phyloP scores from a whole-genome alignment of 2,113 vertebrate species.

The Platichthys stellatus region DNA sequence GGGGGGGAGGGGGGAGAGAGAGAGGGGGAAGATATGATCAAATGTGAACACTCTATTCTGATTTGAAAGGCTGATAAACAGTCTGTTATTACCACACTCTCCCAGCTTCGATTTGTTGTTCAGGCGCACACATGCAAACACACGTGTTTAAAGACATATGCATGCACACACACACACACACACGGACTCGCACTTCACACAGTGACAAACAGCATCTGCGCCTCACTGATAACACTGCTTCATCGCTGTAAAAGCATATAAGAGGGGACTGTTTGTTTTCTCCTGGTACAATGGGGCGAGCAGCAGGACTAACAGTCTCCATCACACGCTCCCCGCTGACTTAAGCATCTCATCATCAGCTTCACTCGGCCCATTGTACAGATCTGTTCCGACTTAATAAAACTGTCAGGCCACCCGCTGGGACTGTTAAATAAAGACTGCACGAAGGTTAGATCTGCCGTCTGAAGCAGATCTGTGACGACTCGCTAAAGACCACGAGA shows the following conservation, averaged over 20 bases:
- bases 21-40: constrained; percentile 54
- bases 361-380: constrained; percentile 37
- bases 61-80: constrained; percentile 73
- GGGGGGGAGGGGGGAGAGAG: background rate
- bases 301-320: constrained; percentile 61
- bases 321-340: constrained; percentile 61
- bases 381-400: constrained; percentile 67
- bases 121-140: constrained; percentile 1
- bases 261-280: constrained; percentile 40
- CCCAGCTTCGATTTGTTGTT: constrained; percentile 49
- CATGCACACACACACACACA: background rate
- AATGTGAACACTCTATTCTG: constrained; percentile 66
- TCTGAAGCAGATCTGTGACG: constrained; percentile 27
- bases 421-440: constrained; percentile 61
- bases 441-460: constrained; percentile 28
- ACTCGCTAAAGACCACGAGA: constrained; percentile 44
- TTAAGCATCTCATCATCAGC: constrained; percentile 65
- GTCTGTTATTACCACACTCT: constrained; percentile 60
- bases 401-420: constrained; percentile 68
- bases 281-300: constrained; percentile 49
- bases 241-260: constrained; percentile 50
- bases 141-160: background rate
- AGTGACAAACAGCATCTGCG: constrained; percentile 63
- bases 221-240: constrained; percentile 61
- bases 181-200: constrained; percentile 4